Percentiles rank a stretch among this genome's conserved stretches.
Evolutionary conservation across 2,888 invertebrate genomes (phyloP).

Genomic region (Vannuccia rotundouncinata): DNA sequence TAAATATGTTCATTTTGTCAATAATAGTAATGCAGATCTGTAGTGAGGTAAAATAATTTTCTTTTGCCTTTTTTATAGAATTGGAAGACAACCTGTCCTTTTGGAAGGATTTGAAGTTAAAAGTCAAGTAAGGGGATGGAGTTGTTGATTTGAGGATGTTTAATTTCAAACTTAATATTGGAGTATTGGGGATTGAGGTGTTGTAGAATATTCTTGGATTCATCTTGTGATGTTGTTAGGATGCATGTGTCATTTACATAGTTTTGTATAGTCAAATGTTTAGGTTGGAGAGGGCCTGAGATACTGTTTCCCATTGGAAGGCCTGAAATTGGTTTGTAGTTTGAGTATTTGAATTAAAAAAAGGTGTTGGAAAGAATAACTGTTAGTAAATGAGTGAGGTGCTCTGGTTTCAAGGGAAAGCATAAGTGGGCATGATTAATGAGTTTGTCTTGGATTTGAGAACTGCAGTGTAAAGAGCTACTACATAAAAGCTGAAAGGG

Average conservation of each 20-base stretch:
- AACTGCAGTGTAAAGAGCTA: slow-evolving; percentile 21
- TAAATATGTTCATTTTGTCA: background rate
- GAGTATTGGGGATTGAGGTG: too few relatives aligned
- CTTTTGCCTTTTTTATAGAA: background rate
- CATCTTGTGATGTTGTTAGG: too few relatives aligned
- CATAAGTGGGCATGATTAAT: slow-evolving; percentile 7
- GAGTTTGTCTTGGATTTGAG: background rate
- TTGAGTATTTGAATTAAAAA: slow-evolving; percentile 9
- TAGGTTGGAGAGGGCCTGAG: too few relatives aligned
- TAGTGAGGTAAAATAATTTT: background rate
- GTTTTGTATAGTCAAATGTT: too few relatives aligned
- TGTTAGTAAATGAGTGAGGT: background rate
- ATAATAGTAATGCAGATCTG: background rate
- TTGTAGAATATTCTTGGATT: too few relatives aligned
- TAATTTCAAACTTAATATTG: too few relatives aligned
- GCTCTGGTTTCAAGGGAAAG: slow-evolving; percentile 9
- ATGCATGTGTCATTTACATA: too few relatives aligned
- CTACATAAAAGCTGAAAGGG: slow-evolving; percentile 13
- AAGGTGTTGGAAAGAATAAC: background rate
- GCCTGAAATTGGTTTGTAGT: slow-evolving; percentile 8
- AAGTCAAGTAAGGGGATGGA: too few relatives aligned
- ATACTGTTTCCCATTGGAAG: slow-evolving; percentile 26
- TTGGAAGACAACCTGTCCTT: background rate
- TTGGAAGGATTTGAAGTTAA: background rate
- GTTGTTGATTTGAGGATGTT: too few relatives aligned